Evolutionary conservation across 2,888 invertebrate species (phyloP).

Genomic region (Pristionchus entomophagus): DNA sequence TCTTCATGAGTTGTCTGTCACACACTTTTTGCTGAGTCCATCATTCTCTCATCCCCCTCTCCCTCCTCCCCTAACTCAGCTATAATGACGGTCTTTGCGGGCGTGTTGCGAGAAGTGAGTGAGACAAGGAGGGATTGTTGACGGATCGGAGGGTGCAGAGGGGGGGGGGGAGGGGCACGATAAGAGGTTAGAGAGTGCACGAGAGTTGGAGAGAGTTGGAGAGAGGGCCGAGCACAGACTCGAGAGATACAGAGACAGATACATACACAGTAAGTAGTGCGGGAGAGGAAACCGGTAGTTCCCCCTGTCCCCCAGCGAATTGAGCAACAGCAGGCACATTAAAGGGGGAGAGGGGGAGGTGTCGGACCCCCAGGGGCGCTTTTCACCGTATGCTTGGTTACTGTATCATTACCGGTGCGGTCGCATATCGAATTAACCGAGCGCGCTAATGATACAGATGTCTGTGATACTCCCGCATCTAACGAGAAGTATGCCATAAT

Average conservation of each 20-base stretch:
- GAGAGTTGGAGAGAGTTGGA: background rate
- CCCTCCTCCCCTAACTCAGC: background rate
- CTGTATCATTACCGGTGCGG: no score
- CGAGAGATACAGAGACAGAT: background rate
- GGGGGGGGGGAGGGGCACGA: no score
- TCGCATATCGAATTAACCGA: background rate
- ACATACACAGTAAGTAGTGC: constrained; percentile 40
- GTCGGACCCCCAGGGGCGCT: background rate
- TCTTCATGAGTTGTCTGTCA: no score
- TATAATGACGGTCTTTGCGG: constrained; percentile 33
- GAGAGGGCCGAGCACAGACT: background rate
- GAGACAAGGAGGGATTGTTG: background rate
- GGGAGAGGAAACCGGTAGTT: constrained; percentile 31
- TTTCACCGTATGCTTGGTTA: background rate
- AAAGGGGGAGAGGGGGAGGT: background rate
- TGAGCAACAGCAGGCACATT: constrained; percentile 10
- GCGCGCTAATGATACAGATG: background rate
- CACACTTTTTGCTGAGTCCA: constrained; percentile 28
- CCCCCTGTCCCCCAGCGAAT: constrained; percentile 33
- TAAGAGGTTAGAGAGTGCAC: background rate
- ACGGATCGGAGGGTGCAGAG: constrained; percentile 16
- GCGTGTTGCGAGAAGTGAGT: constrained; percentile 24
- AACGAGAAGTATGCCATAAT: background rate
- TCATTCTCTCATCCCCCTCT: background rate
- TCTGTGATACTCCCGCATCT: background rate